Conservation (phyloP, 2,888 invertebrate genomes). For the Mimachlamys varia region DNA sequence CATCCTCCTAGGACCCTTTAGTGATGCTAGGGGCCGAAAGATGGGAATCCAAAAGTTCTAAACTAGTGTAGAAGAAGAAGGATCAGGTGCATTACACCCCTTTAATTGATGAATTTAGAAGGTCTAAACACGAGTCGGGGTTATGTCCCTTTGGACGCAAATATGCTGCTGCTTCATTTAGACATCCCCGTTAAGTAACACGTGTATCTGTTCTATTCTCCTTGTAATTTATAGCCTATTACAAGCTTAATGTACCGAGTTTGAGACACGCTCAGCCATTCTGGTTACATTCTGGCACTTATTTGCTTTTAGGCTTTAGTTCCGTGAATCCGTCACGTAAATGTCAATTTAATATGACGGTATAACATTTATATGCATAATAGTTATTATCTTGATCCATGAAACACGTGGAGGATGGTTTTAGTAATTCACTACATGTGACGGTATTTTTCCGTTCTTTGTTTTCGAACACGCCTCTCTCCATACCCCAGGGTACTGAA, state of each 20-base stretch:
- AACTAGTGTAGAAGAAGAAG: too few relatives aligned
- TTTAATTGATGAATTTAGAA: too few relatives aligned
- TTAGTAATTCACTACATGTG: not conserved
- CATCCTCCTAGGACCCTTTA: too few relatives aligned
- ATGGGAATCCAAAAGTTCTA: too few relatives aligned
- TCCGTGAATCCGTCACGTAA: not conserved
- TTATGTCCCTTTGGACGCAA: not conserved
- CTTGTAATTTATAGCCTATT: not conserved
- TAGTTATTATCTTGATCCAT: not conserved
- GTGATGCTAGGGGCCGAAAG: too few relatives aligned
- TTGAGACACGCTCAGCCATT: not conserved
- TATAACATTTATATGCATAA: not conserved
- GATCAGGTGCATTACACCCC: too few relatives aligned
- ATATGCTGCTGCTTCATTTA: too few relatives aligned
- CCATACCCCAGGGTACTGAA: too few relatives aligned
- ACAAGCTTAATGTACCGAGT: not conserved
- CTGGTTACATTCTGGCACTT: not conserved
- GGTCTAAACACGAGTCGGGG: not conserved
- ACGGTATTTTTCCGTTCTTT: not conserved
- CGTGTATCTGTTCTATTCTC: not conserved
- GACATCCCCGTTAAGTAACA: too few relatives aligned
- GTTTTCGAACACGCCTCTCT: too few relatives aligned
- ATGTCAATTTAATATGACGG: not conserved
- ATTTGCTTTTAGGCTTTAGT: not conserved
- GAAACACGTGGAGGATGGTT: not conserved